These are phyloP conservation scores for Onychomys torridus DNA, from an alignment of 2,797 vertebrate species.

Conservation along the genomic window DNA sequence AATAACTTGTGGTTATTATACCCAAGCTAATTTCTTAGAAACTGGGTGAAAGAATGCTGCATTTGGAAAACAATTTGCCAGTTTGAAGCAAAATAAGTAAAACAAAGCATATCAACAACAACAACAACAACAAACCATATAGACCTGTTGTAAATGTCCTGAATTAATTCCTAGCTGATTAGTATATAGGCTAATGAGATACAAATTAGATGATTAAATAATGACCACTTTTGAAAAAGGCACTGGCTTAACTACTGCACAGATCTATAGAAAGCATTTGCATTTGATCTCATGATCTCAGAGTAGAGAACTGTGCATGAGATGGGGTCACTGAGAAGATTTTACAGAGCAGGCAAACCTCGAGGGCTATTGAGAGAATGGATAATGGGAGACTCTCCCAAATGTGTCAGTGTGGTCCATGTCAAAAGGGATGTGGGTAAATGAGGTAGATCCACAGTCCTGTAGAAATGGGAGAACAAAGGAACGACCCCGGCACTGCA, in stretches of 20 bases:
- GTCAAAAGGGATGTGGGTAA: background rate
- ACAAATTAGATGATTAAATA: background rate
- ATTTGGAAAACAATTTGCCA: constrained; percentile 52
- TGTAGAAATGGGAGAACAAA: background rate
- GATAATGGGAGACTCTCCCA: background rate
- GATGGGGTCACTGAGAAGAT: background rate
- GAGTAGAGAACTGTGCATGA: background rate
- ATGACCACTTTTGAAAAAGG: background rate
- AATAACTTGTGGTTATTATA: constrained; percentile 36
- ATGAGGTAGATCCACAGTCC: background rate
- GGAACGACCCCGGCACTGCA: accelerated
- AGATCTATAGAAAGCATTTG: background rate
- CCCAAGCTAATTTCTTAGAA: constrained; percentile 66
- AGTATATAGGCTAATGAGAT: constrained; percentile 12
- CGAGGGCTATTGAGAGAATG: background rate
- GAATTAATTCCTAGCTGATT: background rate
- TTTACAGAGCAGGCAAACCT: background rate
- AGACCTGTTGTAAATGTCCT: background rate
- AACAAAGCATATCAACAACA: constrained; percentile 13
- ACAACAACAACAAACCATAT: background rate
- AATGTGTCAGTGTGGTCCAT: background rate
- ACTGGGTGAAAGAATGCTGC: background rate
- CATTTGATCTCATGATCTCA: constrained; percentile 36
- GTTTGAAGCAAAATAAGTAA: constrained; percentile 54
- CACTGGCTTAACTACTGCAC: background rate